Evolutionary conservation across 1,140 invertebrate genomes (phyloP), one percentile per base, ranked within the genome.

Genomic region (Spodoptera frugiperda): DNA sequence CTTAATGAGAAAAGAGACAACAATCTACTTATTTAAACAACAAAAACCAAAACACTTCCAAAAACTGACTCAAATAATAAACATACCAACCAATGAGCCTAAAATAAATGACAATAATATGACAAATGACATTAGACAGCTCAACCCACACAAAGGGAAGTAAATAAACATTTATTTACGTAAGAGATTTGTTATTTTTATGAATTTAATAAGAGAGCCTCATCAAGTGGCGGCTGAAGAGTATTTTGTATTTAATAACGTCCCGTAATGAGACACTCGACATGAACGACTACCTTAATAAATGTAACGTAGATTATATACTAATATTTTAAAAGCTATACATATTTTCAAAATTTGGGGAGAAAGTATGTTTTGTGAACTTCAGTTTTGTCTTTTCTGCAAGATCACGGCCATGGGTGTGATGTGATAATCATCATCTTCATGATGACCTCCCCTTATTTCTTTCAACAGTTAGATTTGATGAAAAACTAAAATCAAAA

Each of bases 171-270:
- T 25, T 49, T 49, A 67, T 49, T 21, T 48, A 48, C 14, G 12
- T 46, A 25, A 49, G 14, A 67, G 63, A 63, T 44, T 67, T 67
- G 11, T 67, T 67, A 67, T 67, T 67, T 67, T 67, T 21, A 46
- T 39, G 25, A 67, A 67, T 49, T 67, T 44, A 63, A 44, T 63
- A 63, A 39, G n/a, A 67, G 63, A 21, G 39, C 33, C 39, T n/a
- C 44, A 67, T 67, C 4, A 15, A 49, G 57, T 14, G 44, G 33
- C 8, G 30, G 33, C 17, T 65, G 10, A 21, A 67, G 63, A 25
- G 46, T 48, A 39, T 48, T 57, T 67, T 67, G 46, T 67, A 46
- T 67, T 67, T 67, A 67, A 67, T 67, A 67, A 67, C 63, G 63
- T 25, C 48, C 33, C 12, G 17, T 67, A 67, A 67, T 67, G 63